Evolutionary conservation across 2,888 invertebrate species (phyloP), one percentile per base, ranked within the genome.

Genomic region (Formica aserva): DNA sequence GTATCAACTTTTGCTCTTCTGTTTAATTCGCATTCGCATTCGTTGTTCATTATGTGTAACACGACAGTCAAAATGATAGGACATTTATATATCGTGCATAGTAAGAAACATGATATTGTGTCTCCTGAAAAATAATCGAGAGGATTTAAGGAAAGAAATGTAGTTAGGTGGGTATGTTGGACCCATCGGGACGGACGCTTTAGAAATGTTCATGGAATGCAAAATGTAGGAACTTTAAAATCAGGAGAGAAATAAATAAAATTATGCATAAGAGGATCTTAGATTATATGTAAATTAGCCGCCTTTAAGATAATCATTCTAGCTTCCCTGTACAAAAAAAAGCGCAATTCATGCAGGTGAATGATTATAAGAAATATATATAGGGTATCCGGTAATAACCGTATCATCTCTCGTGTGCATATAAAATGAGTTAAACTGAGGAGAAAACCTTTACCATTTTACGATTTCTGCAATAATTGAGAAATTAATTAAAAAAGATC

Each of bases 201-300:
- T 35, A 38, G 22, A 57, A 41, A 45, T 45, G 60, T 57, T 72
- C 11, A 71, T 29, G 77, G 55, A 76, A 76, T 77, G 67, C 1
- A 80, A 78, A 72, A 45, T 60, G 29, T 77, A 80, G 78, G 78
- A 80, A 80, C 78, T 60, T 72, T 13, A 41, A 72, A 72, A 45
- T 41, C 22, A 78, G 18, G n/a, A 18, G 18, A 57, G 11, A 38
- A 0, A 26, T 11, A 55, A 35, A 67, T 22, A 45, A 32, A 71
- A 80, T 72, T 55, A 45, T 18, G 57, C 18, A 4, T 71, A 80
- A 18, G 13, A 69, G 29, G 15, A 60, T 11, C 41, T 80, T 72
- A 80, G 32, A 69, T 41, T 77, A n/a, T 52, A 76, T 5, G 29
- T 57, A 32, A 71, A 72, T 60, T 60, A 80, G 78, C 45, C 32